These are phyloP conservation scores for Cladopsammia gracilis DNA, from an alignment of 64 coral and sea anemone species.

Conservation along the genomic window DNA sequence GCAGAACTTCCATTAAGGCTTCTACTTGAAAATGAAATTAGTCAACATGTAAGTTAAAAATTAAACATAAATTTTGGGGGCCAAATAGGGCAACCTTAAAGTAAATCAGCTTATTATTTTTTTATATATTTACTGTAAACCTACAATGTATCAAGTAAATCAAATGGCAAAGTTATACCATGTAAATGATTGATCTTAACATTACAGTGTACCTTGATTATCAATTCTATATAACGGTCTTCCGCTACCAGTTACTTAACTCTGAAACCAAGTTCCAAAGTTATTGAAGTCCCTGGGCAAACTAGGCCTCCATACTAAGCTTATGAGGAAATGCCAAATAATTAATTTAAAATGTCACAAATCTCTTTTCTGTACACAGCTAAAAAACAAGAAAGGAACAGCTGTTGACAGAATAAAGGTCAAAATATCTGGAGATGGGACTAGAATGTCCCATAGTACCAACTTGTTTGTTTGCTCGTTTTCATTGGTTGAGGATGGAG, in stretches of 20 bases:
- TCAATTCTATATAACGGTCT: too few species aligned
- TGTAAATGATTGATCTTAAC: too few species aligned
- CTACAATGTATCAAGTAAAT: too few species aligned
- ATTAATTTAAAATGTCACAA: neutral
- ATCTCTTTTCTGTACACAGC: neutral
- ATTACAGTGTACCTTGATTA: too few species aligned
- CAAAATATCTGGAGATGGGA: constrained; percentile 29
- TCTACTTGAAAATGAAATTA: neutral
- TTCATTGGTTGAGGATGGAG: constrained; percentile 1
- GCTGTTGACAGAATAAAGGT: neutral
- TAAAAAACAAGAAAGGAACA: too few species aligned
- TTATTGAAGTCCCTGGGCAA: too few species aligned
- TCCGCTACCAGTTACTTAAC: too few species aligned
- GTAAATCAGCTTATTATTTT: too few species aligned
- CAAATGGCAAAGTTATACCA: too few species aligned
- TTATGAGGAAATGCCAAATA: neutral
- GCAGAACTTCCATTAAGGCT: neutral
- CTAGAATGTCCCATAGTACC: constrained; percentile 8
- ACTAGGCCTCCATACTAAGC: too few species aligned
- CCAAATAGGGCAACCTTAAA: neutral
- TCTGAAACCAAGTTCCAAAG: too few species aligned
- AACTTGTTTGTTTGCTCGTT: constrained; percentile 46
- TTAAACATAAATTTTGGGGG: neutral
- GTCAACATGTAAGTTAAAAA: neutral
- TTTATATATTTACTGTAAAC: too few species aligned